A percentile compares a stretch with the other conserved stretches of the same genome.
phyloP scores from a whole-genome alignment of 2,797 vertebrate species.

The Thripadectes ignobilis region DNA sequence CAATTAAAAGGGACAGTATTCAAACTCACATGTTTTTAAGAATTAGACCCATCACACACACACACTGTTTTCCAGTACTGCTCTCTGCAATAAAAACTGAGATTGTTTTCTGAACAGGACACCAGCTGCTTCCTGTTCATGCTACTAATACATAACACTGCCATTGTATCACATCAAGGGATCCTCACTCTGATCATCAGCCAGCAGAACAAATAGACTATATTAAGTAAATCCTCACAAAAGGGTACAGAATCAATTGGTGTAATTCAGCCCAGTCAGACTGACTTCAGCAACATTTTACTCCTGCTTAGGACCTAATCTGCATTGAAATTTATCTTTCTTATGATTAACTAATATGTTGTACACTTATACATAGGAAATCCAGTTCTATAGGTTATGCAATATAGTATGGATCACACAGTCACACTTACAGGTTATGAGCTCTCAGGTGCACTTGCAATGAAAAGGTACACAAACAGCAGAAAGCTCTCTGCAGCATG shows the following conservation, averaged over 20 bases:
- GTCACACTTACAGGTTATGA: neutral
- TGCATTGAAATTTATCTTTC: neutral
- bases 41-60: neutral
- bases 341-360: neutral
- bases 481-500: neutral
- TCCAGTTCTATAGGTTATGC: neutral
- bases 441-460: neutral
- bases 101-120: conserved; percentile 55
- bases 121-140: conserved; percentile 65
- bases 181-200: conserved; percentile 58
- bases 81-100: conserved; percentile 47
- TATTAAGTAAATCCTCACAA: conserved; percentile 51
- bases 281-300: conserved; percentile 20
- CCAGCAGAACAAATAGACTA: conserved; percentile 51
- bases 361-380: neutral
- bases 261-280: neutral
- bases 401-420: neutral
- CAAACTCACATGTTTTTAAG: conserved; percentile 11
- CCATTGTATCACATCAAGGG: conserved; percentile 58
- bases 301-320: neutral
- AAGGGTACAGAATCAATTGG: neutral
- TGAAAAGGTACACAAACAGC: neutral
- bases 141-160: conserved; percentile 51
- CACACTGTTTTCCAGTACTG: conserved; percentile 35
- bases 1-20: neutral